Conservation (phyloP, 2,888 invertebrate species). For the Sphinx pinastri region DNA sequence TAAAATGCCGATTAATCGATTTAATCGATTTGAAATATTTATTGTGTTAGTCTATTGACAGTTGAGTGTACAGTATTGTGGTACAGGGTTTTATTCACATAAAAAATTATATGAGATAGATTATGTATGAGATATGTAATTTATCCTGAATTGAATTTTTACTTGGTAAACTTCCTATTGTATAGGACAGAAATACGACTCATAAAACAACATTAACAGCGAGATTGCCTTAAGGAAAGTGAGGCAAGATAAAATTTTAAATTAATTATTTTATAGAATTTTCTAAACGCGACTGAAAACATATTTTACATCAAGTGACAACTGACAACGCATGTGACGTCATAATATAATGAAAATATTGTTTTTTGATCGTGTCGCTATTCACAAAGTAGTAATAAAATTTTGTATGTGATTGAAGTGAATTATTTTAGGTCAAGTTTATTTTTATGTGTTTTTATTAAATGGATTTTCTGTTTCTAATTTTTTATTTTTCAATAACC, state of each 20-base stretch:
- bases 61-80: not conserved
- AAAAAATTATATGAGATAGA: no score
- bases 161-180: no score
- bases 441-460: constrained; percentile 31
- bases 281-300: not conserved
- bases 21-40: not conserved
- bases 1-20: not conserved
- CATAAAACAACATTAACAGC: no score
- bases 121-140: no score
- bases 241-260: no score
- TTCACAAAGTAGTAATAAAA: not conserved
- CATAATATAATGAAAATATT: not conserved
- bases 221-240: no score
- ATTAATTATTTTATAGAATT: not conserved
- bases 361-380: constrained; percentile 7
- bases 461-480: constrained; percentile 27
- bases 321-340: not conserved
- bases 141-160: no score
- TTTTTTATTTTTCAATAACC: not conserved
- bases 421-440: constrained; percentile 23
- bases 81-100: no score
- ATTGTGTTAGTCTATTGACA: not conserved
- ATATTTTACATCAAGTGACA: no score
- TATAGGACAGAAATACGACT: no score
- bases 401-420: constrained; percentile 10